A percentile compares a stretch with the other conserved stretches of the same genome.
Conservation (phyloP, 2,888 invertebrate species). For the Baccha elongata region DNA sequence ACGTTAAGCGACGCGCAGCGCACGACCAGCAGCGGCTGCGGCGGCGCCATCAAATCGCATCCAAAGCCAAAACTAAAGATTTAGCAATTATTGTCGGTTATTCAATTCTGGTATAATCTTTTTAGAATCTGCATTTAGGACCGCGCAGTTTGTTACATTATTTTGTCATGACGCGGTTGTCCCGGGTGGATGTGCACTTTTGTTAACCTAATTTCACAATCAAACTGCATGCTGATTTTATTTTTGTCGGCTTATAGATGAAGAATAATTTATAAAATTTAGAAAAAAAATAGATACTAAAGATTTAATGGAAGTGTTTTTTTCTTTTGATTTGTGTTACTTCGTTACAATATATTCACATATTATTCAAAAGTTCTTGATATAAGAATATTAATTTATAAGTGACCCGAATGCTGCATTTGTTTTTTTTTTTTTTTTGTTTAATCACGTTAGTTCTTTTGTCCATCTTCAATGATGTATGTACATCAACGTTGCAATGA, state of each 20-base stretch:
- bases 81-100: conserved; percentile 14
- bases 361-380: neutral
- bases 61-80: neutral
- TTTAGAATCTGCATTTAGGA: conserved; percentile 23
- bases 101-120: conserved; percentile 13
- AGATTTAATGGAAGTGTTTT: neutral
- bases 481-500: no score
- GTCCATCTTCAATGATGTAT: no score
- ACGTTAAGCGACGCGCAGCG: neutral
- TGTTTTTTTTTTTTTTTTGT: neutral
- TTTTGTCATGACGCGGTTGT: conserved; percentile 6
- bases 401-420: conserved; percentile 1
- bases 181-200: conserved; percentile 40
- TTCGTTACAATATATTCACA: neutral
- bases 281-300: neutral
- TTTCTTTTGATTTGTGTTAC: neutral
- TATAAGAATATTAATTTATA: neutral
- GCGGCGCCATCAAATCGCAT: neutral
- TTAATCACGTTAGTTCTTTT: no score
- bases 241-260: conserved; percentile 21
- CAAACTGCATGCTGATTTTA: conserved; percentile 32
- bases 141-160: conserved; percentile 13
- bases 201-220: conserved; percentile 61
- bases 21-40: neutral
- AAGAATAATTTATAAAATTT: conserved; percentile 12